Conservation (phyloP, 2,797 vertebrate genomes). For the Eurystomus glaucurus region DNA sequence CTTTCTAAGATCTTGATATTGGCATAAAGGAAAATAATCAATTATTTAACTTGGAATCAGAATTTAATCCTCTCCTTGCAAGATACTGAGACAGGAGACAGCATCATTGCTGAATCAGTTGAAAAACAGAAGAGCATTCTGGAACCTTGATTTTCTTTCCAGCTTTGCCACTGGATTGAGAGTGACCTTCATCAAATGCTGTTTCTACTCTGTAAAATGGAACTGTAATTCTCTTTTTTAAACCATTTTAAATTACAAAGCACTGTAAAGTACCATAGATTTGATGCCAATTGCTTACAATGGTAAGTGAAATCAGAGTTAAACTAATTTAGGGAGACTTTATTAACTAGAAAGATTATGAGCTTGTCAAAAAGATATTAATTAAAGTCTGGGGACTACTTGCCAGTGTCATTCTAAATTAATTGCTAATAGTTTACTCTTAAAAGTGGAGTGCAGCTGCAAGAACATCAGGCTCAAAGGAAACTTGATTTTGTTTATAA, state of each 20-base stretch:
- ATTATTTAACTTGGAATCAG: background rate
- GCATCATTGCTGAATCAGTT: background rate
- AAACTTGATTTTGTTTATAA: constrained; percentile 68
- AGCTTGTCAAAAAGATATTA: constrained; percentile 70
- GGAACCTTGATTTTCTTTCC: background rate
- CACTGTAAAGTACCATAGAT: constrained; percentile 24
- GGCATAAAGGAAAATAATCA: constrained; percentile 26
- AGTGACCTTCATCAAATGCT: constrained; percentile 31
- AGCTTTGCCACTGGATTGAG: background rate
- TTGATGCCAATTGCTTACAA: background rate
- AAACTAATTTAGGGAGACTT: constrained; percentile 60
- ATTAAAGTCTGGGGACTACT: constrained; percentile 68
- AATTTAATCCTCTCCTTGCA: constrained; percentile 34
- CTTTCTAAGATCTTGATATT: constrained; percentile 5
- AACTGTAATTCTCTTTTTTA: constrained; percentile 1
- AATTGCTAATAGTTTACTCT: constrained; percentile 66
- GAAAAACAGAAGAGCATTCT: background rate
- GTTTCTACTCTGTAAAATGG: constrained; percentile 2
- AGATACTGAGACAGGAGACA: background rate
- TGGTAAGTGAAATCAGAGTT: constrained; percentile 43
- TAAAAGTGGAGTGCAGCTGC: constrained; percentile 71
- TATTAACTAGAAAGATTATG: constrained; percentile 61
- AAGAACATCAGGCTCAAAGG: constrained; percentile 61
- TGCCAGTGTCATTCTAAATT: constrained; percentile 68
- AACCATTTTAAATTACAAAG: constrained; percentile 21